phyloP scores from a whole-genome alignment of 53 echinoderm and acorn worm genomes.

The Mesocentrotus franciscanus region DNA sequence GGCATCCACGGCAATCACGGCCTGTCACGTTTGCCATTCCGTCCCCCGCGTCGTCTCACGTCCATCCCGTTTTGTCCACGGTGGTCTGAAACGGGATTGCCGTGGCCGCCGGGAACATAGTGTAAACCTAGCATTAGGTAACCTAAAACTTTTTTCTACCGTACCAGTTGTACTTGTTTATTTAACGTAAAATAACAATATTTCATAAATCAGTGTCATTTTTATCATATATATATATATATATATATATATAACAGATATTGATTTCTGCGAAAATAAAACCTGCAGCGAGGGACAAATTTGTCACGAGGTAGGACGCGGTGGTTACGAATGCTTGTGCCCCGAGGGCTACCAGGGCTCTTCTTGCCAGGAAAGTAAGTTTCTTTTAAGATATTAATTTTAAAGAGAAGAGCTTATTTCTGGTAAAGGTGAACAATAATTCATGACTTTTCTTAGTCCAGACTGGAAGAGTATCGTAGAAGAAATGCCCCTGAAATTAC shows the following conservation, averaged over 20 bases:
- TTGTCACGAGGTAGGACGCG: slow-evolving; percentile 47
- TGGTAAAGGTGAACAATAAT: too few relatives aligned
- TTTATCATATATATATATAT: neutral
- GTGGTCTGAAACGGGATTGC: too few relatives aligned
- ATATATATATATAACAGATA: slow-evolving; percentile 22
- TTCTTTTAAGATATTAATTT: neutral
- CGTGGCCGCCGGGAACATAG: too few relatives aligned
- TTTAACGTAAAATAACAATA: neutral
- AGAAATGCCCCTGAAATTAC: too few relatives aligned
- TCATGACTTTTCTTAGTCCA: too few relatives aligned
- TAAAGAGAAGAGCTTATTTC: too few relatives aligned
- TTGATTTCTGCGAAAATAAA: slow-evolving; percentile 51
- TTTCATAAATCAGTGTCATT: neutral
- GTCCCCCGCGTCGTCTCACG: too few relatives aligned
- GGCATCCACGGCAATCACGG: too few relatives aligned
- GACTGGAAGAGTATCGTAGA: too few relatives aligned
- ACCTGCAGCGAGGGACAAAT: slow-evolving; percentile 71
- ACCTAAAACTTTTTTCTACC: neutral
- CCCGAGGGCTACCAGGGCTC: slow-evolving; percentile 69
- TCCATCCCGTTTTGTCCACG: too few relatives aligned
- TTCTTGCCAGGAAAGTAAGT: slow-evolving; percentile 72
- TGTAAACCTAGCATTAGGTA: too few relatives aligned
- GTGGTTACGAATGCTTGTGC: slow-evolving; percentile 72
- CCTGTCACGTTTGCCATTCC: too few relatives aligned
- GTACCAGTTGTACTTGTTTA: neutral